These are phyloP conservation scores for Camelus bactrianus DNA, from an alignment of 2,113 vertebrate species.

Conservation along the genomic window DNA sequence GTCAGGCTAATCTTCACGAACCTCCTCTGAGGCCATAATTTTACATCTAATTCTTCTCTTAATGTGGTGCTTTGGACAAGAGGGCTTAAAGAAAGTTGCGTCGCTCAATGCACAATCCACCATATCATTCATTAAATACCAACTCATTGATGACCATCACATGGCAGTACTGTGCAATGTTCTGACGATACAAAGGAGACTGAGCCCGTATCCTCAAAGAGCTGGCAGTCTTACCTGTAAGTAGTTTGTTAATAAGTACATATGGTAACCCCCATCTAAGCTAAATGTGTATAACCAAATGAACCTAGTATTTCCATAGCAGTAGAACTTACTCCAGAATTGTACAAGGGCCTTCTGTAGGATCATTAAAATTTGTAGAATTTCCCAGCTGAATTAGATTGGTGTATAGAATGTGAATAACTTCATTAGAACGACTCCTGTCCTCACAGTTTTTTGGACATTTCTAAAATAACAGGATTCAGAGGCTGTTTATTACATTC, in stretches of 20 bases:
- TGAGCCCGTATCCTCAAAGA: neutral
- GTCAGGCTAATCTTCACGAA: neutral
- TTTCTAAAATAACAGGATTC: conserved; percentile 51
- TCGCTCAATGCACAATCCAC: neutral
- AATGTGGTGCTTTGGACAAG: neutral
- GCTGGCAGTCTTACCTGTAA: neutral
- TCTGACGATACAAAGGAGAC: neutral
- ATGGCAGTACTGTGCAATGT: neutral
- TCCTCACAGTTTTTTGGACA: conserved; percentile 32
- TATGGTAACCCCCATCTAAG: neutral
- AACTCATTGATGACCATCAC: neutral
- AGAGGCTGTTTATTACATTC: conserved; percentile 68
- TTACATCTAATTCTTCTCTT: neutral
- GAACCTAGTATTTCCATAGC: neutral
- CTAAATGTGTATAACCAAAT: neutral
- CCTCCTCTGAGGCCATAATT: neutral
- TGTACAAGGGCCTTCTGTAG: neutral
- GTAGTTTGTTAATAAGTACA: neutral
- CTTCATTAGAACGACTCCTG: neutral
- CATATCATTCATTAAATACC: neutral
- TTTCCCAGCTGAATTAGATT: neutral
- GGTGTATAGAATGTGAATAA: neutral
- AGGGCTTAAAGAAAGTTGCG: neutral
- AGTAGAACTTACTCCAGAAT: neutral
- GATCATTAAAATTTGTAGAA: neutral